These are phyloP conservation scores for Limenitis camilla DNA, from an alignment of 2,888 invertebrate species.

Conservation along the genomic window DNA sequence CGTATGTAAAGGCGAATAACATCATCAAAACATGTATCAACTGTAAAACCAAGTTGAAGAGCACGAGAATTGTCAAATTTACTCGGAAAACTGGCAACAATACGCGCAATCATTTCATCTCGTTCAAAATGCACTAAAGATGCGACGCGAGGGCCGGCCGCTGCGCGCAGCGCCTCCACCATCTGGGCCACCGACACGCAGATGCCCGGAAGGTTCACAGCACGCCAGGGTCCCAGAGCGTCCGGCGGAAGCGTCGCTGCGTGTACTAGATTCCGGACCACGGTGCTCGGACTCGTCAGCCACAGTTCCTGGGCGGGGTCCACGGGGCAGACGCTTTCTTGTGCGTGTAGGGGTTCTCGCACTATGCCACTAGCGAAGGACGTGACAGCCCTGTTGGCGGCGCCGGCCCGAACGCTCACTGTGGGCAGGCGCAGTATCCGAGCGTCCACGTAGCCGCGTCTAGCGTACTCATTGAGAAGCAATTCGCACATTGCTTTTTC, in stretches of 20 bases:
- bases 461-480: conserved; percentile 52
- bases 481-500: conserved; percentile 59
- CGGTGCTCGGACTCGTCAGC: conserved; percentile 49
- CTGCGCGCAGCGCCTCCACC: conserved; percentile 41
- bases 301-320: conserved; percentile 41
- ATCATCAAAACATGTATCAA: conserved; percentile 44
- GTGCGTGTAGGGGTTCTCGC: conserved; percentile 52
- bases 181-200: conserved; percentile 44
- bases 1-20: conserved; percentile 44
- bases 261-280: conserved; percentile 44
- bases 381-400: conserved; percentile 56
- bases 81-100: conserved; percentile 48
- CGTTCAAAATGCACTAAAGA: conserved; percentile 38
- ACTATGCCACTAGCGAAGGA: conserved; percentile 61
- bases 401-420: conserved; percentile 55
- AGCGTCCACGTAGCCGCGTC: conserved; percentile 54
- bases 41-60: conserved; percentile 45
- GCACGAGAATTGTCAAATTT: conserved; percentile 47
- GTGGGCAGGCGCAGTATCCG: conserved; percentile 53
- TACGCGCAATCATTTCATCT: conserved; percentile 39
- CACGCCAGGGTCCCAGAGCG: conserved; percentile 41
- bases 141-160: conserved; percentile 43
- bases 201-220: conserved; percentile 51
- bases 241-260: conserved; percentile 38
- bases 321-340: conserved; percentile 43